Evolutionary conservation across 2,113 vertebrate genomes (phyloP).

Genomic region (Aleadryas rufinucha): DNA sequence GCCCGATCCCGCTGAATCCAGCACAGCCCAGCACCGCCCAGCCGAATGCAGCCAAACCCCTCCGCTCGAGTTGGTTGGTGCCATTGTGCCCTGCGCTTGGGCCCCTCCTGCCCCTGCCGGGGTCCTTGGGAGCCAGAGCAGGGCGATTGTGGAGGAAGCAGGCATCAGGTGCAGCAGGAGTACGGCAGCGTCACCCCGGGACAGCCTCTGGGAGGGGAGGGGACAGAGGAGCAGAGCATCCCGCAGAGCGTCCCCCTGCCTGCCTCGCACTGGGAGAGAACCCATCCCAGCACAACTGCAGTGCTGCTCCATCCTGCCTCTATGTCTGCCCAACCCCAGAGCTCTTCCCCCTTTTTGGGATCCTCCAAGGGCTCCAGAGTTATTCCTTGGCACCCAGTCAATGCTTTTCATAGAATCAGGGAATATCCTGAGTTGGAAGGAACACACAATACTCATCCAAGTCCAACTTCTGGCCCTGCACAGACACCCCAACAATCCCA

Average conservation of each 20-base stretch:
- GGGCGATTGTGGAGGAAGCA: fast-evolving
- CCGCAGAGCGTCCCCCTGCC: neutral
- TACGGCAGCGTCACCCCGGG: fast-evolving
- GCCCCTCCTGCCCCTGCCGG: fast-evolving
- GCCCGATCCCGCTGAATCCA: neutral
- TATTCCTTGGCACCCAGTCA: neutral
- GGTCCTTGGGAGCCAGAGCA: fast-evolving
- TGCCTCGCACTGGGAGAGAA: fast-evolving
- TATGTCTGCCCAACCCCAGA: neutral
- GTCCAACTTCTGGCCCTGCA: neutral
- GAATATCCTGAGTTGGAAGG: neutral
- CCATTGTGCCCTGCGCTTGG: fast-evolving
- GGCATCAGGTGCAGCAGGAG: neutral
- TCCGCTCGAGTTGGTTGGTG: neutral
- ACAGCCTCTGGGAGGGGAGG: fast-evolving
- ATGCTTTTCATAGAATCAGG: neutral
- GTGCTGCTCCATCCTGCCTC: neutral
- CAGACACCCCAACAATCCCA: neutral
- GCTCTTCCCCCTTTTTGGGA: neutral
- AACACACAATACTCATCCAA: neutral
- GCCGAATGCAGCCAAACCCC: neutral
- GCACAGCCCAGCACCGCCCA: neutral
- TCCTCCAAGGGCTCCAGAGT: neutral
- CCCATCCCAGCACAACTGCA: neutral
- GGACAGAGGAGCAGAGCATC: neutral